phyloP scores from a whole-genome alignment of 2,888 invertebrate species.

The Dyspetes luteomarginatus region DNA sequence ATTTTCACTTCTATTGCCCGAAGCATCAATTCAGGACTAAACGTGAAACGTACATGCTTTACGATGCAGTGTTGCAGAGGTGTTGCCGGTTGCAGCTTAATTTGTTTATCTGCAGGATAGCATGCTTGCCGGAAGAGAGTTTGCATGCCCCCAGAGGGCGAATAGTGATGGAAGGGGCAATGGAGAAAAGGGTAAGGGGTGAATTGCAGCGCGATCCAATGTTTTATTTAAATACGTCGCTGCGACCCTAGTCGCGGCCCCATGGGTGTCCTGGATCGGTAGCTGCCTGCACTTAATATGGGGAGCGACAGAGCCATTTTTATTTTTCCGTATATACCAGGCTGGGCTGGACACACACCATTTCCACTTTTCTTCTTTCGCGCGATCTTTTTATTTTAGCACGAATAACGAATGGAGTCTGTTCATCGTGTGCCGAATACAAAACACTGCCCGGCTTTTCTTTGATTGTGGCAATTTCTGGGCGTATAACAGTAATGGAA shows the following conservation, averaged over 20 bases:
- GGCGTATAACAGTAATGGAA: neutral
- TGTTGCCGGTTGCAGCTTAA: slow-evolving; percentile 77
- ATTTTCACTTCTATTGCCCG: neutral
- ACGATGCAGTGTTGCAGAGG: slow-evolving; percentile 68
- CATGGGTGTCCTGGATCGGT: slow-evolving; percentile 80
- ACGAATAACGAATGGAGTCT: slow-evolving; percentile 61
- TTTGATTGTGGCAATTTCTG: slow-evolving; percentile 61
- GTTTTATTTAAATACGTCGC: slow-evolving; percentile 82
- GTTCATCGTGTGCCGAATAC: slow-evolving; percentile 47
- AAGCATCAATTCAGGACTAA: neutral
- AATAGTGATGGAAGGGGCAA: slow-evolving; percentile 53
- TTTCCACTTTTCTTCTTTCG: slow-evolving; percentile 60
- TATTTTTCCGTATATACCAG: slow-evolving; percentile 75
- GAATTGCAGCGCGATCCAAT: slow-evolving; percentile 80
- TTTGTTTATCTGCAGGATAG: slow-evolving; percentile 79
- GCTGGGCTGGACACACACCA: slow-evolving; percentile 45
- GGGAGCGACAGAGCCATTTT: slow-evolving; percentile 81
- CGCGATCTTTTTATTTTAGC: slow-evolving; percentile 61
- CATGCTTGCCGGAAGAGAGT: slow-evolving; percentile 58
- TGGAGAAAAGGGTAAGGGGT: slow-evolving; percentile 68
- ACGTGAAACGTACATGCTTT: slow-evolving; percentile 26
- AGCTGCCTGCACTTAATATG: slow-evolving; percentile 81
- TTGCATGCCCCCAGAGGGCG: slow-evolving; percentile 55
- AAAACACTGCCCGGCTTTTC: slow-evolving; percentile 49
- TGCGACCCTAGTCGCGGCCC: slow-evolving; percentile 78